Evolutionary conservation across 1,140 invertebrate species (phyloP).

Genomic region (Dendroctonus valens): DNA sequence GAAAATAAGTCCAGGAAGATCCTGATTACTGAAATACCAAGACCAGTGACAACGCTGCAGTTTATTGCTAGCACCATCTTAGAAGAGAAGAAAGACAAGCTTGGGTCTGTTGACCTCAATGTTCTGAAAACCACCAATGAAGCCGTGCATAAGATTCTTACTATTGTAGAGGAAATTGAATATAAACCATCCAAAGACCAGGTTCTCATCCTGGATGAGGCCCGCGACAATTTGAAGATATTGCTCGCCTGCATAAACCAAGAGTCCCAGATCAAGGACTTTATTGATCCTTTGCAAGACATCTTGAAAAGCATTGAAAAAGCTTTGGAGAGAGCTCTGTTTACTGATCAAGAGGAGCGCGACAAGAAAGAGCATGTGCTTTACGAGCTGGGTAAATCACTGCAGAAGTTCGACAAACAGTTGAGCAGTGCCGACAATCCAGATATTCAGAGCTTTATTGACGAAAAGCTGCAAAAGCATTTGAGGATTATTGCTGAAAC

Average conservation of each 20-base stretch:
- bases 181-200: constrained; percentile 31
- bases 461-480: constrained; percentile 29
- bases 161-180: constrained; percentile 36
- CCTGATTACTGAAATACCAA: constrained; percentile 39
- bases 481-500: constrained; percentile 37
- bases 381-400: constrained; percentile 28
- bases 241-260: constrained; percentile 46
- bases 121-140: constrained; percentile 38
- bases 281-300: constrained; percentile 53
- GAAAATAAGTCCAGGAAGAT: constrained; percentile 42
- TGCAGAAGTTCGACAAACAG: constrained; percentile 29
- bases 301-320: constrained; percentile 52
- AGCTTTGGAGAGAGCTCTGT: constrained; percentile 45
- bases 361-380: constrained; percentile 44
- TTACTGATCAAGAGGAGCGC: constrained; percentile 35
- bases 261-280: constrained; percentile 47
- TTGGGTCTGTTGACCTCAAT: constrained; percentile 42
- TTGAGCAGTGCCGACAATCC: neutral
- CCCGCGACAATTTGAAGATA: constrained; percentile 39
- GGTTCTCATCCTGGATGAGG: constrained; percentile 32
- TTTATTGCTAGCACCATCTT: constrained; percentile 45
- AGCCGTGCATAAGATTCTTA: constrained; percentile 28
- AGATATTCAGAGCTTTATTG: neutral
- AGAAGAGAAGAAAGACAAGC: constrained; percentile 43
- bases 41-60: constrained; percentile 44